A percentile compares a stretch with the other conserved stretches of the same genome.
Evolutionary conservation across 2,797 vertebrate species (phyloP).

Genomic region (Pygocentrus nattereri): DNA sequence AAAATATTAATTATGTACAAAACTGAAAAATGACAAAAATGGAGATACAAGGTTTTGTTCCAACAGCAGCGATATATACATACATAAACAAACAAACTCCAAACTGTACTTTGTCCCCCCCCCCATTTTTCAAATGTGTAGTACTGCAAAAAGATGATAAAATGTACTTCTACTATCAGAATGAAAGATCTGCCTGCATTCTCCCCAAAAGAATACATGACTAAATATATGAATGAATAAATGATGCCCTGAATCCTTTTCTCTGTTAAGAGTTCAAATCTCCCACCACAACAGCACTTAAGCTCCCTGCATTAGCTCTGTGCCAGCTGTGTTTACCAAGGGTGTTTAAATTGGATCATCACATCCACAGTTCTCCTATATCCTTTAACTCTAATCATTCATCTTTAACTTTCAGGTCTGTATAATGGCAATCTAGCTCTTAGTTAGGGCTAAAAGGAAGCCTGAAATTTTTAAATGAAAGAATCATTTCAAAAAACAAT

Average conservation of each 20-base stretch:
- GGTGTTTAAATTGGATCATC: neutral
- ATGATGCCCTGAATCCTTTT: no score
- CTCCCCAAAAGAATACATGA: neutral
- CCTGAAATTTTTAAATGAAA: neutral
- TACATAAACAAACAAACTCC: no score
- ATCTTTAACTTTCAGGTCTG: neutral
- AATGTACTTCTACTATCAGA: neutral
- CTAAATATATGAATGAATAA: neutral
- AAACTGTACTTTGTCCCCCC: no score
- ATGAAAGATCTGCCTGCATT: neutral
- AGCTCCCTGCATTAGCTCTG: neutral
- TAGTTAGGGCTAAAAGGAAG: neutral
- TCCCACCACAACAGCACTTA: neutral
- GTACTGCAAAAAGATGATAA: no score
- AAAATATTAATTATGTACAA: no score
- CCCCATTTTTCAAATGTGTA: no score
- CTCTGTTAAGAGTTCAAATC: no score
- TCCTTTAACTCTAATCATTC: neutral
- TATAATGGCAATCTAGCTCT: neutral
- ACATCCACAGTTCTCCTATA: neutral
- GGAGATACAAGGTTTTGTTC: no score
- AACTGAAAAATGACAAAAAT: no score
- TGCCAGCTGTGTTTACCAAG: slow-evolving; percentile 5
- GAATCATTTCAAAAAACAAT: neutral
- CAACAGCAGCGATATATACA: no score